Percentiles rank a stretch among this genome's conserved stretches.
Evolutionary conservation across 2,888 invertebrate genomes (phyloP).

Genomic region (Apotomis capreana): DNA sequence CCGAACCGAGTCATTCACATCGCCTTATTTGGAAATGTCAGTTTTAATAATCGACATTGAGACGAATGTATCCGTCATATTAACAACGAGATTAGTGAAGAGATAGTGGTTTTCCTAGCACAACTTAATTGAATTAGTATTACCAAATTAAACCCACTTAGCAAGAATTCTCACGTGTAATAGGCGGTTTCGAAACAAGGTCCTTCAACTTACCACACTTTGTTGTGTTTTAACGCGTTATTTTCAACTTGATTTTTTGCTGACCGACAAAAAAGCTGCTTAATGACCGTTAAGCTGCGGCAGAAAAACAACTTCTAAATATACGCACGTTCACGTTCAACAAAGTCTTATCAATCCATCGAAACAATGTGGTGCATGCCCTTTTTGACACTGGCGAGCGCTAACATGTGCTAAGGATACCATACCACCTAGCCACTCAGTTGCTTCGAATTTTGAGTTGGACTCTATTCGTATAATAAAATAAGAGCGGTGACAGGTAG

Average conservation of each 20-base stretch:
- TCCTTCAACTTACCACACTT: slow-evolving; percentile 31
- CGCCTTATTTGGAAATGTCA: not conserved
- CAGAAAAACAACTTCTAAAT: slow-evolving; percentile 10
- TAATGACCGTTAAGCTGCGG: slow-evolving; percentile 14
- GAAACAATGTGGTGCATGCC: not conserved
- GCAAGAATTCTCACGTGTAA: slow-evolving; percentile 36
- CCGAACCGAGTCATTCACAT: slow-evolving; percentile 7
- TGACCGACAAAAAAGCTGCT: slow-evolving; percentile 14
- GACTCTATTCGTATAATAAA: no score
- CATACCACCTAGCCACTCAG: no score
- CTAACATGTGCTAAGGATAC: no score
- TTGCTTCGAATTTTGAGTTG: no score
- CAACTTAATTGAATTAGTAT: not conserved
- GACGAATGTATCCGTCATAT: slow-evolving; percentile 2
- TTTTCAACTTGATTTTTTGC: slow-evolving; percentile 26
- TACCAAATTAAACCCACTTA: slow-evolving; percentile 5
- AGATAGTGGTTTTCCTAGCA: slow-evolving; percentile 7
- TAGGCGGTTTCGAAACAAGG: slow-evolving; percentile 34
- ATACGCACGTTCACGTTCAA: not conserved
- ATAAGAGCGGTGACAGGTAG: no score
- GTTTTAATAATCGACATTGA: slow-evolving; percentile 22
- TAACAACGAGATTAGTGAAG: not conserved
- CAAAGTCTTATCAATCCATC: slow-evolving; percentile 13
- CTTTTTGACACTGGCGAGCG: no score
- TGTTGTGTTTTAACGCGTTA: not conserved